These are phyloP conservation scores for Cabera pusaria DNA, from an alignment of 2,888 invertebrate genomes.

Conservation along the genomic window DNA sequence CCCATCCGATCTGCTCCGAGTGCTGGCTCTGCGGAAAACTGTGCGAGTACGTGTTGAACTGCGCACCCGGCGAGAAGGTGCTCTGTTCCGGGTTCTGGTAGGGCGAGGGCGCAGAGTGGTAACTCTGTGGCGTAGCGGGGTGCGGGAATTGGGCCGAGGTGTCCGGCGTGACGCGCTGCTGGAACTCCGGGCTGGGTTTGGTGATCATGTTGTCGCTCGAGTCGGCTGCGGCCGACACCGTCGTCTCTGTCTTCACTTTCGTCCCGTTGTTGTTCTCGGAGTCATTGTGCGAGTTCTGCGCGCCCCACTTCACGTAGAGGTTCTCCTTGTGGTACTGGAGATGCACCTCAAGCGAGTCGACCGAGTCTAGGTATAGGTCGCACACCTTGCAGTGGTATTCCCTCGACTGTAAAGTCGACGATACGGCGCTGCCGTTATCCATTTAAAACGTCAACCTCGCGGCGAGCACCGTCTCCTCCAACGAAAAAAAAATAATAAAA, in stretches of 20 bases:
- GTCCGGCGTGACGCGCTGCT: constrained; percentile 83
- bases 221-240: constrained; percentile 88
- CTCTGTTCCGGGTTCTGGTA: constrained; percentile 85
- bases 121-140: constrained; percentile 86
- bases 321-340: constrained; percentile 91
- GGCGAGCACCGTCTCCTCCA: constrained; percentile 78
- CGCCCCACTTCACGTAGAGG: constrained; percentile 88
- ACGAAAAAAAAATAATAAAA: constrained; percentile 80
- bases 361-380: constrained; percentile 88
- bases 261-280: constrained; percentile 86
- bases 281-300: constrained; percentile 81
- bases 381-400: constrained; percentile 90
- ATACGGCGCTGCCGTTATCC: constrained; percentile 80
- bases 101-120: constrained; percentile 86
- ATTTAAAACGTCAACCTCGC: constrained; percentile 77
- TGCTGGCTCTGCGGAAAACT: constrained; percentile 78
- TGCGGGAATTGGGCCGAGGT: constrained; percentile 83
- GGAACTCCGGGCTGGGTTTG: constrained; percentile 84
- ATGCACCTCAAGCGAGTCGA: constrained; percentile 90
- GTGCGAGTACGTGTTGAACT: constrained; percentile 76
- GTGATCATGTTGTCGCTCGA: constrained; percentile 88
- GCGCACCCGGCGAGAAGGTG: constrained; percentile 81
- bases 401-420: constrained; percentile 82
- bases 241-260: constrained; percentile 84
- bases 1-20: constrained; percentile 75